Evolutionary conservation across 2,797 vertebrate species (phyloP), one percentile per base, ranked within the genome.

Genomic region (Threskiornis aethiopicus): DNA sequence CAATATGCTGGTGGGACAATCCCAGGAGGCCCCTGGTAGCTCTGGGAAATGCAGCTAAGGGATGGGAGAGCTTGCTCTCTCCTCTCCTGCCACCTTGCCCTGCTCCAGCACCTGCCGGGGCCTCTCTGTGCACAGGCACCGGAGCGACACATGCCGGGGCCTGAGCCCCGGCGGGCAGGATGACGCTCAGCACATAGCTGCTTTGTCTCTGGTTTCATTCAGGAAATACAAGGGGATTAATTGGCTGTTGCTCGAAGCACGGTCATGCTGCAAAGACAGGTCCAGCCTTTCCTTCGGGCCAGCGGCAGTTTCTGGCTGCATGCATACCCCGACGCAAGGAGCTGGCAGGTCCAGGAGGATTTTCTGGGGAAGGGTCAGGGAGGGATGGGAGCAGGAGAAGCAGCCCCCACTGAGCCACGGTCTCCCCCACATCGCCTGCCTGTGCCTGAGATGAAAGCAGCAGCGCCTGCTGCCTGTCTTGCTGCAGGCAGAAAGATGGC

Each of bases 211-310:
- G 89, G 62, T 96, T 96, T 96, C 96, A 81, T 17, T 79, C 96
- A 96, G 96, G 96, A 97, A 96, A 97, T 94, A 94, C 95, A 95
- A 96, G 89, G 67, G 95, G 87, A 96, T 96, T 96, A 91, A 96
- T 96, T 2, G 33, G 70, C 87, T 21, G 37, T 29, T 71, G 85
- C 85, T 94, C 17, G 2, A 75, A 90, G 92, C 76, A 80, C 19
- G 16, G 75, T 51, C 82, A 14, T 1, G 7, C 90, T 66, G 80
- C 66, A 91, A 26, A 88, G 72, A 25, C 9, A 2, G 41, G 51
- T 73, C 84, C 41, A 20, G 75, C 39, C 55, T 37, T 49, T 59
- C 75, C 78, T 29, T 3, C 0, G 1, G 55, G 59, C 62, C 57
- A 5, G 90, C 20, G 9, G 78, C 1, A 0, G 10, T 18, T 59